Evolutionary conservation across 2,797 vertebrate species (phyloP), one percentile per base, ranked within the genome.

Genomic region (Alosa sapidissima): DNA sequence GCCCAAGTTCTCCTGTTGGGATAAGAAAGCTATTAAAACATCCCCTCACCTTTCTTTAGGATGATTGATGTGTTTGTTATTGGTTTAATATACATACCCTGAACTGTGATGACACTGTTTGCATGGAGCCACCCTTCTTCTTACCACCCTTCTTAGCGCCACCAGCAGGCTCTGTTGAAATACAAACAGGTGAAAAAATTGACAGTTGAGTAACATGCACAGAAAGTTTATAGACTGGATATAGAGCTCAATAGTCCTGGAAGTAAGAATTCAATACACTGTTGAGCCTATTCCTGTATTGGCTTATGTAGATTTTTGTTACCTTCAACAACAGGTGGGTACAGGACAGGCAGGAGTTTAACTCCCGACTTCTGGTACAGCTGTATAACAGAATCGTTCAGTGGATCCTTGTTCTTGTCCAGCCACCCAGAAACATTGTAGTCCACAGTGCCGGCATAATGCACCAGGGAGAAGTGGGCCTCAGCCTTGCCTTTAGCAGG

Each of bases 371-470:
- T 95, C 81, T 94, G 95, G 89, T 95, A 96, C 36, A 96, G 84
- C 11, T 93, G 93, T 47, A 96, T 92, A 84, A 96, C 87, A 0
- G 95, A 95, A 65, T 96, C 96, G 0, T 96, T 97, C 90, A 97
- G 88, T 3, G 96, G 96, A 82, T 97, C 96, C 83, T 97, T 97
- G 89, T 96, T 97, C 89, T 97, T 96, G 86, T 97, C 96, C 1
- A 97, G 92, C 96, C 96, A 97, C 11, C 96, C 96, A 2, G 72
- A 1, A 81, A 97, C 94, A 86, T 97, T 98, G 91, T 98, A 98
- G 83, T 98, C 96, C 24, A 98, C 97, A 0, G 93, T 97, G 0
- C 97, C 97, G 0, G 97, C 97, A 0, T 98, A 98, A 91, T 98
- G 97, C 90, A 93, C 0, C 81, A 94, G 87, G 10, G 93, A 91